These are phyloP conservation scores for Mormyrops attenuatus DNA, from an alignment of 2,797 vertebrate genomes.

Conservation along the genomic window DNA sequence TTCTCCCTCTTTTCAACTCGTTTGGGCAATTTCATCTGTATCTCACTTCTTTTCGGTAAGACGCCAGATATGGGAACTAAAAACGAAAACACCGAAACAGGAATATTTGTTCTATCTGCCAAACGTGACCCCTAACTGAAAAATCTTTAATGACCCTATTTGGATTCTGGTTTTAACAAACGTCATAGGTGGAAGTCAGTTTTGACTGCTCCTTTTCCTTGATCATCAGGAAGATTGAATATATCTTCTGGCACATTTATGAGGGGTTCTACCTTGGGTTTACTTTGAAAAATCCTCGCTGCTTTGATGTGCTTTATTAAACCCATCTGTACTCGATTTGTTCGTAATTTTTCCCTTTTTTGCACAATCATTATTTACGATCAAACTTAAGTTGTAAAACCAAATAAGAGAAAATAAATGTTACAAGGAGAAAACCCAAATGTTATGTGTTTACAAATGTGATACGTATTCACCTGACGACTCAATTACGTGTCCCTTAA, in stretches of 20 bases:
- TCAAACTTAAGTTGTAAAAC: slow-evolving; percentile 49
- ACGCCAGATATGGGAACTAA: neutral
- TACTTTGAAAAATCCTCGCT: slow-evolving; percentile 50
- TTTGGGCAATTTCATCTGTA: neutral
- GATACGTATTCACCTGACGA: neutral
- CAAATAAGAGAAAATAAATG: slow-evolving; percentile 31
- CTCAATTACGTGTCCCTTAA: neutral
- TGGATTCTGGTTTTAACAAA: slow-evolving; percentile 45
- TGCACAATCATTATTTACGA: slow-evolving; percentile 64
- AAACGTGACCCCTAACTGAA: slow-evolving; percentile 54
- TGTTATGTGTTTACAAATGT: neutral
- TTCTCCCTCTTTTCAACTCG: neutral
- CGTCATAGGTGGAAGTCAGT: slow-evolving; percentile 54
- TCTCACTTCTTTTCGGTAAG: neutral
- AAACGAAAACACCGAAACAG: neutral
- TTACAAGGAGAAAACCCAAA: neutral
- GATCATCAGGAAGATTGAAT: slow-evolving; percentile 64
- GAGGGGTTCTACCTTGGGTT: slow-evolving; percentile 63
- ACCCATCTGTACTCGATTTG: slow-evolving; percentile 74
- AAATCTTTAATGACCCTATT: slow-evolving; percentile 55
- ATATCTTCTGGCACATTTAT: slow-evolving; percentile 73
- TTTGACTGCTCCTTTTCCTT: slow-evolving; percentile 55
- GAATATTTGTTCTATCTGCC: slow-evolving; percentile 46
- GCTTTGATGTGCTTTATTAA: slow-evolving; percentile 79
- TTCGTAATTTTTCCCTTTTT: slow-evolving; percentile 55